These are phyloP conservation scores for Phaonia tiefii DNA, from an alignment of 2,888 invertebrate species.

Conservation along the genomic window DNA sequence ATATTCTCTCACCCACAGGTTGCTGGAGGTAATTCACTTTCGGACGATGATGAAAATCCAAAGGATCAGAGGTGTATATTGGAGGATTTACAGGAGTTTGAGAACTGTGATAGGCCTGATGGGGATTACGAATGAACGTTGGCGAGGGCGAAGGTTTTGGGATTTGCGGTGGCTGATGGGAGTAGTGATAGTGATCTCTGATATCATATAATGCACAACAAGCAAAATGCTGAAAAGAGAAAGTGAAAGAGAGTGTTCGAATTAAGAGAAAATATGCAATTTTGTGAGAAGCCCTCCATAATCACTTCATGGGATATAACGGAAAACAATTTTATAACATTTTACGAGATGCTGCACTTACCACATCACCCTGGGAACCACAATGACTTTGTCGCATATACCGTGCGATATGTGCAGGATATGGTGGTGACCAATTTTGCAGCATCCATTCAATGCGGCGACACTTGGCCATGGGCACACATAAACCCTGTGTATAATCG, in stretches of 20 bases:
- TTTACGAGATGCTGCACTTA: constrained; percentile 25
- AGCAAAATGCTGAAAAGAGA: constrained; percentile 38
- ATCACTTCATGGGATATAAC: too few relatives aligned
- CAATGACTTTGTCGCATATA: constrained; percentile 49
- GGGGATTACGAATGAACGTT: not conserved
- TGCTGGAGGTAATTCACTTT: constrained; percentile 1
- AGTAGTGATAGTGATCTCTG: not conserved
- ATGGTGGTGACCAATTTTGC: constrained; percentile 28
- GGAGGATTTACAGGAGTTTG: not conserved
- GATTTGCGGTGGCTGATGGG: not conserved
- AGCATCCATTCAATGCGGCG: constrained; percentile 52
- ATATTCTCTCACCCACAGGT: constrained; percentile 56
- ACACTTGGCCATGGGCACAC: constrained; percentile 57
- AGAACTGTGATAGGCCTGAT: constrained; percentile 27
- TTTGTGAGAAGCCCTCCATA: too few relatives aligned
- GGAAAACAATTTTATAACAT: too few relatives aligned
- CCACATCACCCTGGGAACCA: constrained; percentile 39
- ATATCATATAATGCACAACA: constrained; percentile 54
- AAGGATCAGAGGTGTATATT: not conserved
- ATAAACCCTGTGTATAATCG: constrained; percentile 44
- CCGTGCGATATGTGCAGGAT: constrained; percentile 39
- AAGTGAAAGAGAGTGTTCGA: not conserved
- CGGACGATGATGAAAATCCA: constrained; percentile 17
- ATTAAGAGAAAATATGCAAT: not conserved
- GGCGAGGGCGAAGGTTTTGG: constrained; percentile 4